Base-by-base conservation (phyloP, 2,888 invertebrate genomes). In the Onthophagus sagittarius region DNA sequence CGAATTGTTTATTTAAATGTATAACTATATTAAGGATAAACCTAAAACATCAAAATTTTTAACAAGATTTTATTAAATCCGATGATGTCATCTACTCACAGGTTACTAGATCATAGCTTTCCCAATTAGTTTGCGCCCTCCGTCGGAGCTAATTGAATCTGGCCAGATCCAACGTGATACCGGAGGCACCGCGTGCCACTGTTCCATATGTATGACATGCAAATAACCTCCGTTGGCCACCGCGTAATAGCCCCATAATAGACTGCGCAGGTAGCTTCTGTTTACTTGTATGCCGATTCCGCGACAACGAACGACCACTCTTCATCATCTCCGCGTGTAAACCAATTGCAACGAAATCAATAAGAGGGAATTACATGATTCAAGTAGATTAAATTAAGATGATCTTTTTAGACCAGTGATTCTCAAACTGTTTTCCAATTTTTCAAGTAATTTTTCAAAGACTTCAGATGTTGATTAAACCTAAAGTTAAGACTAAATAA, bases 131-230 rank as follows among this genome's bases (percentile, higher is more conserved):
- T 67, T 67, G 23, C 67, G 32, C 67, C 67, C 67, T 67, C 32
- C 67, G 67, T 67, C 67, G 31, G 67, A 32, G 15, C 32, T 67
- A 67, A 67, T 67, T 67, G 67, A 67, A 67, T 67, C 67, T 67
- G 67, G 32, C 67, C 67, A 67, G 67, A 67, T 53, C 39, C 39
- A 53, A 53, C 39, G 39, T 53, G 67, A 31, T 67, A 31, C 67
- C 67, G 32, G 67, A 31, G 67, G 67, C n/a, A 23, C 67, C 32
- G 67, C 67, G 67, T 67, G 67, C 31, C n/a, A 23, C 67, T 67
- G 67, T 32, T 67, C 67, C 67, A 67, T 67, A 67, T 67, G 67
- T 67, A 67, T 67, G 67, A 67, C 67, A 67, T 67, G 67, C 67
- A 67, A 67, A 67, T 67, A 32, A 32, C 31, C 32, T 32, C 31